phyloP scores from a whole-genome alignment of 2,888 invertebrate genomes.

The Andrena minutula region DNA sequence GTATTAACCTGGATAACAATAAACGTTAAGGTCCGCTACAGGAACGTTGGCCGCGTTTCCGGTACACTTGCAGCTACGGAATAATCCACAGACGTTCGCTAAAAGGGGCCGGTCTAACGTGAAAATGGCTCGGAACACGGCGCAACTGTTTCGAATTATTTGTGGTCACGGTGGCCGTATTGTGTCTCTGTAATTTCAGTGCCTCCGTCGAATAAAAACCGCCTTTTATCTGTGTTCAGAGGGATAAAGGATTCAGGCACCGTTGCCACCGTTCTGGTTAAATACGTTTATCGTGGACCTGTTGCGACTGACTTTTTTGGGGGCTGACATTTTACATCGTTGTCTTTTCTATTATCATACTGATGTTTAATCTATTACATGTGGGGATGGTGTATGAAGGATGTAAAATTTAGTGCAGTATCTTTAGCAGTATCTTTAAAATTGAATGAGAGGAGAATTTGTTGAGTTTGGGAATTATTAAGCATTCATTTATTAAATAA shows the following conservation, averaged over 20 bases:
- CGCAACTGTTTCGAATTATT: slow-evolving; percentile 42
- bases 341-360: too few relatives aligned
- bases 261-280: too few relatives aligned
- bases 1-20: slow-evolving; percentile 63
- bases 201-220: neutral
- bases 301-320: too few relatives aligned
- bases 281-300: too few relatives aligned
- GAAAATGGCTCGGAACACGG: slow-evolving; percentile 31
- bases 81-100: slow-evolving; percentile 43
- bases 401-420: too few relatives aligned
- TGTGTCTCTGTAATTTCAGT: slow-evolving; percentile 21
- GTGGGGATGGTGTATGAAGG: too few relatives aligned
- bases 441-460: too few relatives aligned
- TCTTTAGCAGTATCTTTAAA: too few relatives aligned
- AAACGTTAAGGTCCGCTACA: slow-evolving; percentile 48
- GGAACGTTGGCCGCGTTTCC: slow-evolving; percentile 33
- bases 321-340: too few relatives aligned
- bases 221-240: neutral
- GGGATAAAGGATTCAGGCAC: neutral
- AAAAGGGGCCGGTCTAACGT: slow-evolving; percentile 22
- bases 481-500: too few relatives aligned
- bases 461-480: too few relatives aligned
- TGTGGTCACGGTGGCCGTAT: neutral
- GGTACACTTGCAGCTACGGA: slow-evolving; percentile 23
- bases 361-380: too few relatives aligned